Evolutionary conservation across 2,888 invertebrate genomes (phyloP), one percentile per base, ranked within the genome.

Genomic region (Drosophila cracens): DNA sequence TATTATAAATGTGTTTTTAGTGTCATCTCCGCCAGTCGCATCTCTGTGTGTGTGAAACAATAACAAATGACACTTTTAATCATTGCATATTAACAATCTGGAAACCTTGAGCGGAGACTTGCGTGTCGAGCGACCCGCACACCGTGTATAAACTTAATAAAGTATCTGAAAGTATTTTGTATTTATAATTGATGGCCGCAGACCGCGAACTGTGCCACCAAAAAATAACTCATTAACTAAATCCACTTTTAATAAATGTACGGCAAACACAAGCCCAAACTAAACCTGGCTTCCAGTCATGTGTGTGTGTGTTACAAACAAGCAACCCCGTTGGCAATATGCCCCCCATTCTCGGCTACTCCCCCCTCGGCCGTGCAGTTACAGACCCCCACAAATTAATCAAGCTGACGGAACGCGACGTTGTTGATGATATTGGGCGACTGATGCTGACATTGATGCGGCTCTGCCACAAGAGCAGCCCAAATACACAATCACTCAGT

Each of bases 361-460:
- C n/a, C 27, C 27, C 34, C 3, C 53, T 11, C 4, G 8, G 1
- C 11, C 25, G 33, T 10, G 31, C 4, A 68, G 70, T 81, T 76
- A 74, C 82, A 79, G 56, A 79, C 84, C 87, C 78, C 80, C 76
- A 81, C 74, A 82, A 90, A 90, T 87, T 87, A 87, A 87, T 87
- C 87, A 87, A 84, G 72, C 85, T 79, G 89, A 87, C 81, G 89
- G 89, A 89, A 81, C 78, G 88, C 88, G 85, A 82, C 87, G 89
- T 89, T 87, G 87, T 87, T 87, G 90, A 90, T 86, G 90, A 89
- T 87, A 89, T 89, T 87, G 90, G 85, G 86, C 90, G 90, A 89
- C 74, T 81, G 89, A 87, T 89, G 87, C 89, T 89, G 90, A 90
- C 89, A 90, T 79, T 87, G 89, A 87, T 83, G 86, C 77, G 84